A percentile compares a stretch with the other conserved stretches of the same genome.
These are phyloP conservation scores for Pollenia labialis DNA, from an alignment of 2,888 invertebrate species.

Conservation along the genomic window DNA sequence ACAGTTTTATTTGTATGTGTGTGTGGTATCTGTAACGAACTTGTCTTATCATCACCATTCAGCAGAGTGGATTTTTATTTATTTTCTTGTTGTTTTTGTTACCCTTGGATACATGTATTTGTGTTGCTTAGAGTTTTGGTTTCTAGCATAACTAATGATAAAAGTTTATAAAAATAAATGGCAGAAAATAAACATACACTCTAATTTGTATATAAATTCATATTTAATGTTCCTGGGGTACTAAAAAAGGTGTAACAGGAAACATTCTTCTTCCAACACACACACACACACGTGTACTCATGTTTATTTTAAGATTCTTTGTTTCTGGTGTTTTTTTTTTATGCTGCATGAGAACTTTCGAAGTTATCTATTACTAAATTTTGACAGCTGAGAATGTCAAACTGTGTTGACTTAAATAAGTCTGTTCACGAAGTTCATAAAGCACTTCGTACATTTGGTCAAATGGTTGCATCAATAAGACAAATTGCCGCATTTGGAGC, in stretches of 20 bases:
- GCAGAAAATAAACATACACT: conserved; percentile 2
- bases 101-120: background rate
- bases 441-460: too few species aligned
- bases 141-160: conserved; percentile 57
- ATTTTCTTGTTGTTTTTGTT: background rate
- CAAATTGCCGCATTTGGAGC: too few species aligned
- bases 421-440: too few species aligned
- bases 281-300: too few species aligned
- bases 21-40: background rate
- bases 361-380: too few species aligned
- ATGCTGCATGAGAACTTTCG: too few species aligned
- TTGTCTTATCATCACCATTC: background rate
- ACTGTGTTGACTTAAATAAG: too few species aligned
- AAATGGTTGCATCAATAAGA: too few species aligned
- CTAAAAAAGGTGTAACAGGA: background rate
- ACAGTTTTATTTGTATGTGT: too few species aligned
- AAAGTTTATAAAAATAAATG: conserved; percentile 54
- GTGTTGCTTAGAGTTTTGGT: conserved; percentile 6
- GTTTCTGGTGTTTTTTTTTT: background rate
- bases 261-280: too few species aligned
- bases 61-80: conserved; percentile 1
- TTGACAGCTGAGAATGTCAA: too few species aligned
- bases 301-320: background rate
- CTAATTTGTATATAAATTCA: too few species aligned
- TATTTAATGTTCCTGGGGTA: background rate